Base-by-base conservation (phyloP, 2,888 invertebrate species). In the Diplolepis rosae region DNA sequence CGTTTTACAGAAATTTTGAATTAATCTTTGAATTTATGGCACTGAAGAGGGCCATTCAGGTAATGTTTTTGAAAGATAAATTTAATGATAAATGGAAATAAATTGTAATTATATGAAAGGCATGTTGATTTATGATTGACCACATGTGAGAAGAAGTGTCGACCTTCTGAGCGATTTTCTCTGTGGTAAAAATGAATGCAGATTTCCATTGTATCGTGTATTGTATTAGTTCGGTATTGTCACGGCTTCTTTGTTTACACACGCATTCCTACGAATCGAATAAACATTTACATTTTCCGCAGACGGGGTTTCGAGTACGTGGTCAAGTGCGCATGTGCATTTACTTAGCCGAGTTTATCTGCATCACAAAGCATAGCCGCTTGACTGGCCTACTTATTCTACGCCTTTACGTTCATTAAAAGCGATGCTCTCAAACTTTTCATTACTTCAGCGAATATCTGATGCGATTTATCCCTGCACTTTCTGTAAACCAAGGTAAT, bases 301-400 rank as follows among this genome's bases (percentile, higher is more conserved):
- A 18, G 54, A 32, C 61, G 18, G 39, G 39, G 35, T 61, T 61
- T 61, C 61, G 39, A 39, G 61, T 24, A 39, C 39, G 39, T 22
- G 39, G 39, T 24, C 61, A 61, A 61, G 13, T 61, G 35, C 61
- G 39, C 61, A 61, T 61, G 61, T 61, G 61, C 61, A 61, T 24
- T 61, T 61, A 61, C 35, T 61, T 56, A 45, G 35, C 22, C 61
- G 24, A 35, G 24, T 56, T 13, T 79, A 83, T 82, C 80, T 80
- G 74, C 82, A 82, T 81, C 75, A 78, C 76, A 83, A 80, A 82
- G 81, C 74, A 54, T 73, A 32, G 74, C 79, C 80, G 79, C 80
- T 74, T 70, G 32, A 22, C 74, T 83, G 82, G 78, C 83, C 83
- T 82, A 83, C 79, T 79, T 83, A 82, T 77, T 54, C 77, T 80